A percentile compares a stretch with the other conserved stretches of the same genome.
Evolutionary conservation across 2,797 vertebrate genomes (phyloP).

Genomic region (Leptatherina wallacei): DNA sequence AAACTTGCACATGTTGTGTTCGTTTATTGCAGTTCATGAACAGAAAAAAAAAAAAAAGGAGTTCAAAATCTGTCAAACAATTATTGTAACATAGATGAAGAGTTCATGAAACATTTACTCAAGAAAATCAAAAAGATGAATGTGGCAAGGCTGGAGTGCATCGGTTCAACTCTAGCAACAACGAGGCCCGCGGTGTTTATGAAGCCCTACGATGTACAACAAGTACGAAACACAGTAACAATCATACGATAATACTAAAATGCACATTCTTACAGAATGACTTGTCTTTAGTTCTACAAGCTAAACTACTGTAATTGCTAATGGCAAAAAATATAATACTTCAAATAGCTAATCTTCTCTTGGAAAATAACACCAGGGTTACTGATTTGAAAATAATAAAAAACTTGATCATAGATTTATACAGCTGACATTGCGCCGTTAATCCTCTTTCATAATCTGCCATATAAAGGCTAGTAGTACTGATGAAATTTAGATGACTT

Average conservation of each 20-base stretch:
- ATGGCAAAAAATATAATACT: conserved; percentile 59
- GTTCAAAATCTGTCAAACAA: conserved; percentile 29
- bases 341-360: conserved; percentile 47
- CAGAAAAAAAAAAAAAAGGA: conserved; percentile 29
- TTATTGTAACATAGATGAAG: conserved; percentile 33
- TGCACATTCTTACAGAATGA: conserved; percentile 81
- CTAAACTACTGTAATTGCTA: conserved; percentile 58
- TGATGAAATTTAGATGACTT: conserved; percentile 46
- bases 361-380: conserved; percentile 65
- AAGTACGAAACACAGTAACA: conserved; percentile 62
- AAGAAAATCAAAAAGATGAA: conserved; percentile 70
- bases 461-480: conserved; percentile 29
- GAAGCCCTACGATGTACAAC: conserved; percentile 57
- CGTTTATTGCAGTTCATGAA: conserved; percentile 57
- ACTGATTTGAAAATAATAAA: conserved; percentile 57
- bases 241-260: conserved; percentile 60
- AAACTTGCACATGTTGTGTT: conserved; percentile 34
- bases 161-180: conserved; percentile 47
- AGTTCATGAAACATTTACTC: conserved; percentile 71
- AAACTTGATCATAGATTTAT: conserved; percentile 59
- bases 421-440: conserved; percentile 49
- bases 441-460: conserved; percentile 30
- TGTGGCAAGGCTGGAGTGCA: conserved; percentile 60
- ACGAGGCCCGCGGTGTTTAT: conserved; percentile 49
- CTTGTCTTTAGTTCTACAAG: conserved; percentile 72